Conservation (phyloP, 1,140 invertebrate species). For the Zaprionus nigranus region DNA sequence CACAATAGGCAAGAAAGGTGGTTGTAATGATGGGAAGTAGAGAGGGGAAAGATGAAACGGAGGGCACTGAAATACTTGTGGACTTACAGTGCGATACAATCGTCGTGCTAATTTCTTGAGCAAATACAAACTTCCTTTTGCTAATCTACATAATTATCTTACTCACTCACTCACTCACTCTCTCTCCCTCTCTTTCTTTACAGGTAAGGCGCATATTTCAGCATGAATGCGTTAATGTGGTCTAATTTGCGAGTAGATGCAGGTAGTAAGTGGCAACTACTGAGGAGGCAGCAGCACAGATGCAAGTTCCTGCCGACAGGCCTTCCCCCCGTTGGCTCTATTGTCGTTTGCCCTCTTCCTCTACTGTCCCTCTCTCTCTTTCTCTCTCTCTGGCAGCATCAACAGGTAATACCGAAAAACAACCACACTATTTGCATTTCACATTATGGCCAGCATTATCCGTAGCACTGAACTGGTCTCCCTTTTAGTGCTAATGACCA, state of each 20-base stretch:
- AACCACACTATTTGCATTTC: conserved; percentile 72
- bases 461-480: conserved; percentile 3
- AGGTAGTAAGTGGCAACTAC: conserved; percentile 42
- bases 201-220: conserved; percentile 67
- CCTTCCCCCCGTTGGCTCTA: not conserved
- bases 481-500: conserved; percentile 41
- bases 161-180: not conserved
- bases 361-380: conserved; percentile 19
- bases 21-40: not conserved
- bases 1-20: conserved; percentile 38
- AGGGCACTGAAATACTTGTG: conserved; percentile 1
- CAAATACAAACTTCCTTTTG: conserved; percentile 71
- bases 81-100: conserved; percentile 34
- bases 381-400: conserved; percentile 33
- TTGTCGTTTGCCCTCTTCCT: not conserved
- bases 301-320: conserved; percentile 26
- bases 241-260: conserved; percentile 72
- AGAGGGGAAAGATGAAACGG: conserved; percentile 1
- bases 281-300: conserved; percentile 43
- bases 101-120: conserved; percentile 67
- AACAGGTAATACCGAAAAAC: conserved; percentile 73
- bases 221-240: conserved; percentile 69
- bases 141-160: conserved; percentile 72
- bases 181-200: conserved; percentile 27
- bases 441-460: conserved; percentile 57